phyloP scores from a whole-genome alignment of 2,888 invertebrate species.

The Lagria hirta region DNA sequence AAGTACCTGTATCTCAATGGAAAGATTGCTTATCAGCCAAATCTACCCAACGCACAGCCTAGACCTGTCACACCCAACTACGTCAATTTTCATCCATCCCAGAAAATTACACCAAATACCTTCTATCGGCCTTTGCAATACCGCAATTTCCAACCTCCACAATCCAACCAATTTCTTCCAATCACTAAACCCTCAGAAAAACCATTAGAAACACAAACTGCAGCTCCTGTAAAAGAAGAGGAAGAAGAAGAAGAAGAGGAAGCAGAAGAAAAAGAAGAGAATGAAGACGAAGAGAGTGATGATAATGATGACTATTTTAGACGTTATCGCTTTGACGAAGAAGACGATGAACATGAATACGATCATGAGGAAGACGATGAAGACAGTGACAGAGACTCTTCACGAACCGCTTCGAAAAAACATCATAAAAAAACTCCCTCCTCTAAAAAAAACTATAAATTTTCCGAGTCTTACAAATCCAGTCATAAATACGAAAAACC shows the following conservation, averaged over 20 bases:
- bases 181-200: conserved; percentile 34
- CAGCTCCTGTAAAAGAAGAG: conserved; percentile 28
- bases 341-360: conserved; percentile 27
- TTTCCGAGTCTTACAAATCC: conserved; percentile 29
- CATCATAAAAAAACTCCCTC: conserved; percentile 23
- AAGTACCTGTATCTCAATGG: conserved; percentile 42
- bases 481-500: conserved; percentile 33
- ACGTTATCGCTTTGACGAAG: conserved; percentile 31
- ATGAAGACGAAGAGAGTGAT: conserved; percentile 23
- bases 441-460: conserved; percentile 29
- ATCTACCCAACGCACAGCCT: conserved; percentile 5
- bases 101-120: conserved; percentile 3
- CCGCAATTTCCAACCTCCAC: conserved; percentile 34
- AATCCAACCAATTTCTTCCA: conserved; percentile 28
- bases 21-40: conserved; percentile 37
- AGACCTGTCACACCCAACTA: conserved; percentile 1
- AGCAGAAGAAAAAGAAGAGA: conserved; percentile 18
- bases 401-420: conserved; percentile 28
- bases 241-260: conserved; percentile 28
- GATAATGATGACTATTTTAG: conserved; percentile 30
- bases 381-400: conserved; percentile 33
- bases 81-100: conserved; percentile 9
- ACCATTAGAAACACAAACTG: conserved; percentile 24
- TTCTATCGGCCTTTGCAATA: conserved; percentile 1
- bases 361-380: conserved; percentile 34